Percentiles rank a stretch among this genome's conserved stretches.
Conservation (phyloP, 2,888 invertebrate species). For the Steinernema carpocapsae region DNA sequence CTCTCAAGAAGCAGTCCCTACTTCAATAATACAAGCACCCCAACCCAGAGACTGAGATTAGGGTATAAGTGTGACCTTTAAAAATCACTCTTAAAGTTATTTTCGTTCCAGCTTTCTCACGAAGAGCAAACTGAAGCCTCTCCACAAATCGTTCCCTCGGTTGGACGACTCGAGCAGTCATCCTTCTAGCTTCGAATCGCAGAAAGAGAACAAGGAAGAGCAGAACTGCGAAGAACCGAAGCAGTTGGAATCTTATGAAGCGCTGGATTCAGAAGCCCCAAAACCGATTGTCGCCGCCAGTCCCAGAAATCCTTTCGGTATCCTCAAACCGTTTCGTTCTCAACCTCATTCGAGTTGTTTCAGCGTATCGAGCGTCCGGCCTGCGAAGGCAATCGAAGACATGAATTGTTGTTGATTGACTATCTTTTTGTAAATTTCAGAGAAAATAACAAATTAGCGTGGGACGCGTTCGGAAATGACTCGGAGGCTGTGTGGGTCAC, state of each 20-base stretch:
- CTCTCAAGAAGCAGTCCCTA: background rate
- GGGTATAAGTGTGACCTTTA: background rate
- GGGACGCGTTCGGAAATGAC: too few species aligned
- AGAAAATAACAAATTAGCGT: too few species aligned
- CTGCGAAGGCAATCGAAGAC: slow-evolving; percentile 1
- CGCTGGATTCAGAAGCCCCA: background rate
- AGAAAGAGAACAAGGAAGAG: background rate
- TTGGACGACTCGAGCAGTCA: background rate
- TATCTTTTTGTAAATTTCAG: background rate
- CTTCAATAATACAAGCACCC: background rate
- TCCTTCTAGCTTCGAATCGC: background rate
- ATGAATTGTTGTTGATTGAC: background rate
- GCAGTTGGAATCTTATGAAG: too few species aligned
- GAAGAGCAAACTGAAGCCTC: slow-evolving; percentile 17
- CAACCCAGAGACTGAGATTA: background rate
- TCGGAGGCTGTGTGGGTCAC: too few species aligned
- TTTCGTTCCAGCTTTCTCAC: background rate
- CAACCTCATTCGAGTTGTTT: background rate
- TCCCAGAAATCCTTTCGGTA: slow-evolving; percentile 27
- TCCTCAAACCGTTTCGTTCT: background rate
- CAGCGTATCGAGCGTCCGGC: slow-evolving; percentile 27
- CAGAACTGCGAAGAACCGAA: background rate
- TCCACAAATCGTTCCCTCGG: background rate
- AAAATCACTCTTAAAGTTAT: background rate
- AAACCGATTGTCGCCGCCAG: background rate